Percentiles rank a stretch among this genome's conserved stretches.
Evolutionary conservation across 2,888 invertebrate species (phyloP).

Genomic region (Lithosia quadra): DNA sequence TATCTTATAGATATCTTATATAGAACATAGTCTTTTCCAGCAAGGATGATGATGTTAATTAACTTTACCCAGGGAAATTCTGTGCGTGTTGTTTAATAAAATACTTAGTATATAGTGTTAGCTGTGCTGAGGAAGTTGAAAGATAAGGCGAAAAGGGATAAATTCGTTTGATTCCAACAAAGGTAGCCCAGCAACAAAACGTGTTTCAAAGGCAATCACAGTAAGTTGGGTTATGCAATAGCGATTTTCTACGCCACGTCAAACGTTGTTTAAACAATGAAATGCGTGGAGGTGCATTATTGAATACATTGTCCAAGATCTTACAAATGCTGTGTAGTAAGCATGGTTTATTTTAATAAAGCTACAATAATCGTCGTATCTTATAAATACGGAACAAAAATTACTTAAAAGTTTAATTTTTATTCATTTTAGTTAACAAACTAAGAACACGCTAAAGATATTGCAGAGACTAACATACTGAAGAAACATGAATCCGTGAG

Average conservation of each 20-base stretch:
- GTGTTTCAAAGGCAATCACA: slow-evolving; percentile 64
- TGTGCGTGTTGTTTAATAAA: slow-evolving; percentile 23
- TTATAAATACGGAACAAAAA: neutral
- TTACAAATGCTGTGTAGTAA: slow-evolving; percentile 15
- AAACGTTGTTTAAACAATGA: slow-evolving; percentile 60
- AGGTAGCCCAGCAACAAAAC: slow-evolving; percentile 56
- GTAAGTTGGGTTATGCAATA: slow-evolving; percentile 72
- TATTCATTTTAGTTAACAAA: neutral
- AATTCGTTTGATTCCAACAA: slow-evolving; percentile 62
- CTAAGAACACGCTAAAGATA: neutral
- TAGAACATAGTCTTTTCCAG: too few relatives aligned
- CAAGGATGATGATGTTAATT: neutral
- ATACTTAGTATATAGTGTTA: slow-evolving; percentile 34
- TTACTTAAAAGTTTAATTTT: neutral
- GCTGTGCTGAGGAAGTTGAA: slow-evolving; percentile 53
- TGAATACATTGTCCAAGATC: slow-evolving; percentile 42
- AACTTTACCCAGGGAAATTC: neutral
- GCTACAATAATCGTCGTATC: neutral
- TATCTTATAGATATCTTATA: too few relatives aligned
- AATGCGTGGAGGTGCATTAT: slow-evolving; percentile 53
- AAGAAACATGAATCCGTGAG: slow-evolving; percentile 39
- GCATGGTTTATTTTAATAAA: slow-evolving; percentile 1
- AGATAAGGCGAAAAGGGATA: slow-evolving; percentile 60
- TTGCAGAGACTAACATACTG: slow-evolving; percentile 20
- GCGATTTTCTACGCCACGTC: slow-evolving; percentile 67